Conservation (phyloP, 2,888 invertebrate genomes). For the Leptopilina myrica region DNA sequence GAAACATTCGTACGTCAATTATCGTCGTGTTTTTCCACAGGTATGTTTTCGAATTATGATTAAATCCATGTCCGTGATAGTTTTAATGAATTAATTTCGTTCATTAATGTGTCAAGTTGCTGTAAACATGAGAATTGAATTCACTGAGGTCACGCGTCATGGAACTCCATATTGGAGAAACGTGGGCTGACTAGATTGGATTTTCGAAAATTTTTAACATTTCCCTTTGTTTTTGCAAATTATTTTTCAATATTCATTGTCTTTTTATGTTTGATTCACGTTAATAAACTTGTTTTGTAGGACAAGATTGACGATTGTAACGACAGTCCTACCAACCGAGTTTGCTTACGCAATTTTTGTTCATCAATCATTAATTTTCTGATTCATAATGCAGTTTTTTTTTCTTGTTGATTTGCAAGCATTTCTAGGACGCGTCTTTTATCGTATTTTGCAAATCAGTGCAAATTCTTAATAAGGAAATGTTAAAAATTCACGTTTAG, state of each 20-base stretch:
- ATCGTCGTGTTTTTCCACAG: slow-evolving; percentile 34
- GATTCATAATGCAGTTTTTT: background rate
- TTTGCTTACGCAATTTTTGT: slow-evolving; percentile 38
- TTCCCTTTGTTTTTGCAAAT: slow-evolving; percentile 27
- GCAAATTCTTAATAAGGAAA: background rate
- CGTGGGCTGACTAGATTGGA: slow-evolving; percentile 40
- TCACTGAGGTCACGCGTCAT: slow-evolving; percentile 62
- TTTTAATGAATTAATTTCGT: slow-evolving; percentile 16
- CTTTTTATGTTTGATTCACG: background rate
- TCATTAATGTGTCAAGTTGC: slow-evolving; percentile 15
- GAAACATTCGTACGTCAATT: slow-evolving; percentile 22
- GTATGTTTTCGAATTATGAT: slow-evolving; percentile 36
- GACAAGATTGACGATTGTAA: background rate
- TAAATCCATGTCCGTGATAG: slow-evolving; percentile 29
- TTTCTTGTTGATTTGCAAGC: background rate
- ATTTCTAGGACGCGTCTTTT: background rate
- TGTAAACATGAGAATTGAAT: slow-evolving; percentile 59
- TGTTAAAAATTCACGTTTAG: background rate
- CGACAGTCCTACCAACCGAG: slow-evolving; percentile 17
- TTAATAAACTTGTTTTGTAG: slow-evolving; percentile 15
- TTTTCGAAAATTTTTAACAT: slow-evolving; percentile 50
- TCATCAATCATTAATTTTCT: slow-evolving; percentile 28
- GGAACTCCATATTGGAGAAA: slow-evolving; percentile 60
- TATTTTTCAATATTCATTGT: background rate
- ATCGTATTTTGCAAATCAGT: background rate